Evolutionary conservation across 1,140 invertebrate species (phyloP), one percentile per base, ranked within the genome.

Genomic region (Macrosteles quadrilineatus): DNA sequence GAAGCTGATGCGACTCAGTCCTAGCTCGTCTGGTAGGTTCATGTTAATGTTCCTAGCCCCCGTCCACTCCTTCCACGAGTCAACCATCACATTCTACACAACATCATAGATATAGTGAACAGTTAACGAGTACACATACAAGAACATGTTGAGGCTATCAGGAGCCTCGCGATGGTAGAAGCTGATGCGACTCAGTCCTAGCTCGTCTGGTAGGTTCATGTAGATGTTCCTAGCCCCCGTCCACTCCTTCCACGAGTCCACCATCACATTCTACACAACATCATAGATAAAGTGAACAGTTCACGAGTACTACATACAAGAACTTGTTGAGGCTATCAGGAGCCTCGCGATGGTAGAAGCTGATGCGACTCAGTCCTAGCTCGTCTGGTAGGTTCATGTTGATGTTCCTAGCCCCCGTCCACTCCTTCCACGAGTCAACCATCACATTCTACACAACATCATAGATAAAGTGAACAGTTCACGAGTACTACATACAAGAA

Each of bases 21-120:
- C 80, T 67, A 83, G 76, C 14, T 82, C 79, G 53, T 81, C 76
- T 0, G 81, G 78, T 0, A 84, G 77, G 67, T 83, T 78, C 70
- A 83, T 74, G 72, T 83, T 84, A 23, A 84, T 78, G 64, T 80
- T 75, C 6, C 82, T 72, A 1, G 81, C 83, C n/a, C 82, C 82
- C 1, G 82, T 83, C 83, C 82, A 83, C 53, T 84, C 83, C 72
- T 83, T 83, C 83, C 83, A 84, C 1, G 77, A 79, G 23, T 81
- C 78, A 43, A 83, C 80, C 69, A 84, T 76, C 9, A 80, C 74
- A 73, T 77, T 71, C 55, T 73, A 64, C 21, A 57, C n/a, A 62
- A 36, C 4, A 36, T 14, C 32, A 36, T 36, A 6, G 32, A 36
- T 14, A 36, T n/a, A n/a, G n/a, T 1, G 73, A 71, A 72, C 82